These are phyloP conservation scores for Amphipyra berbera DNA, from an alignment of 2,888 invertebrate species.

Conservation along the genomic window DNA sequence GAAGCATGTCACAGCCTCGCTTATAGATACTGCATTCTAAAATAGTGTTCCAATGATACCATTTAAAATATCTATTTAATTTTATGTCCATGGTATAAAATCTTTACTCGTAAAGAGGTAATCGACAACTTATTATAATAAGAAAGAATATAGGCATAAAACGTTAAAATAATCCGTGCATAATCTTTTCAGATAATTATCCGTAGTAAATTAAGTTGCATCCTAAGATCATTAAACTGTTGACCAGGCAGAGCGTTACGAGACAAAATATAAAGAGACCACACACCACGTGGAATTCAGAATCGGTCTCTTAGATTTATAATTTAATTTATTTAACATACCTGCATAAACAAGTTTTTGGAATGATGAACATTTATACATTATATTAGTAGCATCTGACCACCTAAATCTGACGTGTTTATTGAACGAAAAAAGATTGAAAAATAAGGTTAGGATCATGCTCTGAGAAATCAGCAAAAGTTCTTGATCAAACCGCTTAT, in stretches of 20 bases:
- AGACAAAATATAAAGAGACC: slow-evolving; percentile 61
- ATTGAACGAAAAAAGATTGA: slow-evolving; percentile 10
- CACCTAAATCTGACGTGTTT: neutral
- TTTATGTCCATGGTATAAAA: too few species aligned
- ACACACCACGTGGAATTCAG: slow-evolving; percentile 61
- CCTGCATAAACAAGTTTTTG: slow-evolving; percentile 34
- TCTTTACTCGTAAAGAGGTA: too few species aligned
- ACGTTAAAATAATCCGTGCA: slow-evolving; percentile 44
- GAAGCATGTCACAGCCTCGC: neutral
- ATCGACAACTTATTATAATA: slow-evolving; percentile 15
- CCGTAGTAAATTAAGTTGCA: slow-evolving; percentile 65
- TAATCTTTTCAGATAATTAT: slow-evolving; percentile 56
- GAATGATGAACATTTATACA: slow-evolving; percentile 10
- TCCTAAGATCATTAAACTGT: slow-evolving; percentile 57
- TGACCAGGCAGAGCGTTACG: slow-evolving; percentile 38
- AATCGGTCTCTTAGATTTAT: slow-evolving; percentile 49
- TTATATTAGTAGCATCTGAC: neutral
- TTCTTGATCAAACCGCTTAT: slow-evolving; percentile 44
- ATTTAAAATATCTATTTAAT: neutral
- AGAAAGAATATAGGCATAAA: slow-evolving; percentile 28
- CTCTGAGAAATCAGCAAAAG: slow-evolving; percentile 27
- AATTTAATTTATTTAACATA: slow-evolving; percentile 40
- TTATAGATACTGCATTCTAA: neutral
- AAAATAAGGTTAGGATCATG: slow-evolving; percentile 19
- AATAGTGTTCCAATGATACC: neutral